These are phyloP conservation scores for Lithobius niger DNA, from an alignment of 1,140 invertebrate species.

Conservation along the genomic window DNA sequence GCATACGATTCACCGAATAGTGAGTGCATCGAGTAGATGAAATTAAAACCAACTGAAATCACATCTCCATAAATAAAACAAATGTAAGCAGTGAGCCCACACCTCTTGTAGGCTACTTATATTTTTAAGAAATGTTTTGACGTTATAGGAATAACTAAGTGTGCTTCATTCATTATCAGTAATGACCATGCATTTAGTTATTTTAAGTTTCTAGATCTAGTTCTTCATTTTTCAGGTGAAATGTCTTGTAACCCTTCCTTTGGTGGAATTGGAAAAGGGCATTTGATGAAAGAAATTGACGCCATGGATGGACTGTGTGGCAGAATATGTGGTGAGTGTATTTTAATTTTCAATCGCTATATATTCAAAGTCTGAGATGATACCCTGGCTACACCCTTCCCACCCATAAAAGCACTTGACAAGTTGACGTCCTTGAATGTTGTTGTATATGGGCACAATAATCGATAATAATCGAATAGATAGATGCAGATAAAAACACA, in stretches of 20 bases:
- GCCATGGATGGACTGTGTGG: slow-evolving; percentile 79
- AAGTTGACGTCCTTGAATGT: not conserved
- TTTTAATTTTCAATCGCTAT: slow-evolving; percentile 37
- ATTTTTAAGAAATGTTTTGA: slow-evolving; percentile 15
- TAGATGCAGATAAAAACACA: not conserved
- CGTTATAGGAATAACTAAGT: not conserved
- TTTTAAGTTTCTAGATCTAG: not conserved
- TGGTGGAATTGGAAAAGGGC: slow-evolving; percentile 90
- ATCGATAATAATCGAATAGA: not conserved
- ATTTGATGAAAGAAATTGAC: slow-evolving; percentile 82
- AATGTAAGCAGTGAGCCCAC: too few relatives aligned
- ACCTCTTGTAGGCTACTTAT: too few relatives aligned
- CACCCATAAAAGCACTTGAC: not conserved
- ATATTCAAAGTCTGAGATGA: not conserved
- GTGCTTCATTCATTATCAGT: too few relatives aligned
- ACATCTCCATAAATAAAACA: too few relatives aligned
- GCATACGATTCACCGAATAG: too few relatives aligned
- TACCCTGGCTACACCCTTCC: not conserved
- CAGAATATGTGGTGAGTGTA: slow-evolving; percentile 66
- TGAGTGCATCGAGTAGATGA: too few relatives aligned
- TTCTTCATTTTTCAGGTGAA: slow-evolving; percentile 46
- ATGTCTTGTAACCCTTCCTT: slow-evolving; percentile 96
- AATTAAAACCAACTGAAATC: too few relatives aligned
- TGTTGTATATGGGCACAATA: not conserved
- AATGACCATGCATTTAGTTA: too few relatives aligned